Evolutionary conservation across 2,113 vertebrate genomes (phyloP), one percentile per base, ranked within the genome.

Genomic region (Nannospalax galili): DNA sequence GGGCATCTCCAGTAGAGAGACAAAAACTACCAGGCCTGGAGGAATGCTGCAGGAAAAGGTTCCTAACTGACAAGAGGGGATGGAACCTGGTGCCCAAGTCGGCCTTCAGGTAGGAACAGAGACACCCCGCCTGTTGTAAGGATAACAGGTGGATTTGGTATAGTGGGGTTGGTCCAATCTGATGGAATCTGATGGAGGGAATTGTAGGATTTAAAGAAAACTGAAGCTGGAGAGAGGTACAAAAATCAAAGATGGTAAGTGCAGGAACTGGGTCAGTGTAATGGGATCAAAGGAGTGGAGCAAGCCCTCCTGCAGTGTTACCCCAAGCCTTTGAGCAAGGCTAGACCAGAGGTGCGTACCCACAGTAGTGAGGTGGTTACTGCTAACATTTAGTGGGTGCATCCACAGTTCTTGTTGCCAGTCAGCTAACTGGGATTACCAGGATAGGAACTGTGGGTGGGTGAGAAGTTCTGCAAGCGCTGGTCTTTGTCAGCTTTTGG

Each of bases 241-340:
- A 2, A 1, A n/a, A 45, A 24, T 32, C 19, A 5, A n/a, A 84
- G 30, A 26, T 3, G 7, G 32, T 5, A 1, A 1, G 20, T 6
- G 1, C 24, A 15, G 42, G 69, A 28, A 72, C 20, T 40, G 4
- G 85, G 26, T 87, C 9, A 14, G 48, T 30, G 52, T 60, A 32
- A 52, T 60, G 24, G 69, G 72, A 40, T 1, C 20, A 17, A 37
- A 2, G 22, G 30, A 5, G 24, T 60, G 6, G 72, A 10, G 24
- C 62, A 20, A 28, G 19, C 28, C 37, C 70, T 15, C n/a, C n/a
- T 7, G 11, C 60, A 40, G n/a, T 32, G 32, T 64, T 19, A 1
- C 7, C 16, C 67, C 42, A 17, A 24, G 35, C 48, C 26, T 84
- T 48, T 6, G 26, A 60, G n/a, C 24, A 62, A 60, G 48, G 32